Conservation (phyloP, 92 coral and sea anemone species). For the Parazoanthus atlanticus region DNA sequence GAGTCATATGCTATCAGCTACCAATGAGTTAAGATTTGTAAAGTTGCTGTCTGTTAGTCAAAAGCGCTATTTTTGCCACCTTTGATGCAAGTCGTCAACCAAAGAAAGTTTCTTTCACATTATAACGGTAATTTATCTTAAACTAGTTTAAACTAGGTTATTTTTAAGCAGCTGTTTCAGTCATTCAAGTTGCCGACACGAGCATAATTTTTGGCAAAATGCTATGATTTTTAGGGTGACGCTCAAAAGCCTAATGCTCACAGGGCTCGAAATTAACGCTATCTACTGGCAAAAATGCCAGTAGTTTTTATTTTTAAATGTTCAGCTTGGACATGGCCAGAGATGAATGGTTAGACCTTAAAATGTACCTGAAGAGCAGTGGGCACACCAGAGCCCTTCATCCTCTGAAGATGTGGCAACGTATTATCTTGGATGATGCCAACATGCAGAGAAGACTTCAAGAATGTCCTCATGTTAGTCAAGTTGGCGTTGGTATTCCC, state of each 20-base stretch:
- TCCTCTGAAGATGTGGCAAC: slow-evolving; percentile 53
- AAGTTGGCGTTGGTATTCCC: slow-evolving; percentile 41
- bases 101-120: not conserved
- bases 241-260: too few species aligned
- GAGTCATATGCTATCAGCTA: too few species aligned
- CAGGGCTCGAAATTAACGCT: too few species aligned
- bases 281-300: too few species aligned
- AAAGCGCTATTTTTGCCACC: not conserved
- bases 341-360: slow-evolving; percentile 48
- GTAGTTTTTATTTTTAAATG: too few species aligned
- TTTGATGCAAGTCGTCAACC: not conserved
- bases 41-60: not conserved
- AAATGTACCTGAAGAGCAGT: slow-evolving; percentile 46
- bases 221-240: too few species aligned
- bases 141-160: not conserved
- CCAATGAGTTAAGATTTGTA: not conserved
- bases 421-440: slow-evolving; percentile 45
- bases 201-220: too few species aligned
- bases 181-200: not conserved
- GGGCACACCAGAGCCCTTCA: slow-evolving; percentile 43
- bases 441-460: slow-evolving; percentile 32
- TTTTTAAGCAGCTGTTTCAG: not conserved
- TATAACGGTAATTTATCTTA: not conserved
- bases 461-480: slow-evolving; percentile 51
- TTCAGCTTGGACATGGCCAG: slow-evolving; percentile 29